Evolutionary conservation across 1,140 invertebrate genomes (phyloP).

Genomic region (Tribolium castaneum): DNA sequence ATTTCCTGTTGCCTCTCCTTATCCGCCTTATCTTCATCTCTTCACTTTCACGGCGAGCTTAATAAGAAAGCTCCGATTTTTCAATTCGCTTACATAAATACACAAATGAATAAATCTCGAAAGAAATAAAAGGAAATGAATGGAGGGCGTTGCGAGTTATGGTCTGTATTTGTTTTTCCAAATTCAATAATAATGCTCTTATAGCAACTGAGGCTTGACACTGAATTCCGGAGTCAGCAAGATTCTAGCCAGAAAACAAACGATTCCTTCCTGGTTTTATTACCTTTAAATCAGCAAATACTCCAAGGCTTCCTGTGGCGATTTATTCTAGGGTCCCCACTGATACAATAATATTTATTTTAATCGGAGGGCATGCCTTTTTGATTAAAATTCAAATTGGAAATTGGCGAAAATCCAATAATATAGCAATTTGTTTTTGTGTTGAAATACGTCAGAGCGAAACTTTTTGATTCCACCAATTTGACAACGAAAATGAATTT

Average conservation of each 20-base stretch:
- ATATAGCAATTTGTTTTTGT: neutral
- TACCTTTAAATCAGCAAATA: slow-evolving; percentile 28
- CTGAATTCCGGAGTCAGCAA: slow-evolving; percentile 10
- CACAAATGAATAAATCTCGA: neutral
- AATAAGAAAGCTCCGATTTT: slow-evolving; percentile 25
- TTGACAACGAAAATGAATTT: neutral
- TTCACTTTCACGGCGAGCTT: slow-evolving; percentile 28
- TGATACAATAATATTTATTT: slow-evolving; percentile 10
- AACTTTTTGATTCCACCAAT: neutral
- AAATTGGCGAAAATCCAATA: neutral
- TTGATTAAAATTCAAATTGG: neutral
- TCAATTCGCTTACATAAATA: slow-evolving; percentile 8
- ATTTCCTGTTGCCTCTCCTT: slow-evolving; percentile 40
- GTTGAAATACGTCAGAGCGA: neutral
- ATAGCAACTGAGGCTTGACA: neutral
- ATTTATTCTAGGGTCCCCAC: neutral
- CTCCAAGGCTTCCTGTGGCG: neutral
- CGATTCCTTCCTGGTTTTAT: slow-evolving; percentile 21
- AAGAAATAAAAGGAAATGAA: neutral
- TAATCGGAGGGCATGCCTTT: neutral
- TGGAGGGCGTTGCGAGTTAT: neutral
- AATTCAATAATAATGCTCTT: neutral
- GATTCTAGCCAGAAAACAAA: slow-evolving; percentile 4
- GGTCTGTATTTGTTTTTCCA: neutral
- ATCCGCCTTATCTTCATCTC: slow-evolving; percentile 43